phyloP scores from a whole-genome alignment of 2,888 invertebrate genomes.

The Hypercompe scribonia region DNA sequence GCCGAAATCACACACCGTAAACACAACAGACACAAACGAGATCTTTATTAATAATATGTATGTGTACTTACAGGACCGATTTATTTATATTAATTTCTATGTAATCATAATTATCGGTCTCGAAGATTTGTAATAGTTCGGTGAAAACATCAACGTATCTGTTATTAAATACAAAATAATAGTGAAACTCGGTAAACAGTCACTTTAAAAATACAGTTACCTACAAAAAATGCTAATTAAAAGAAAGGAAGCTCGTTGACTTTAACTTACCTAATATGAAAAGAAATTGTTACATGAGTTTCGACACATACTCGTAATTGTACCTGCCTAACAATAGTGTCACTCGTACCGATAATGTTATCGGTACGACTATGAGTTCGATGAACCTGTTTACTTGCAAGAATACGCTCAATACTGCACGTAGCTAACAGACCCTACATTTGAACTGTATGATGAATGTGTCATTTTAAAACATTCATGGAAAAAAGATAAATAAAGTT shows the following conservation, averaged over 20 bases:
- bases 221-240: background rate
- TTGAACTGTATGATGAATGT: slow-evolving; percentile 33
- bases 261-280: background rate
- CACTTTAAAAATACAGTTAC: background rate
- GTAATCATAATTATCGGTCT: background rate
- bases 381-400: slow-evolving; percentile 63
- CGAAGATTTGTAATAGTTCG: background rate
- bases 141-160: background rate
- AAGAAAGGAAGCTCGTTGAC: background rate
- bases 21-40: slow-evolving; percentile 58
- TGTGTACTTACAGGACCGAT: background rate
- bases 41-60: slow-evolving; percentile 1
- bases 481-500: slow-evolving; percentile 61
- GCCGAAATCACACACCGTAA: slow-evolving; percentile 77
- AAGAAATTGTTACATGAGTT: slow-evolving; percentile 10
- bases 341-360: slow-evolving; percentile 57
- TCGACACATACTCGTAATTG: slow-evolving; percentile 10
- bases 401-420: slow-evolving; percentile 54
- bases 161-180: background rate
- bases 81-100: background rate
- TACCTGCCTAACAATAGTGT: slow-evolving; percentile 23
- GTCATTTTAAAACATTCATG: slow-evolving; percentile 50
- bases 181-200: background rate
- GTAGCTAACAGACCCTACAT: slow-evolving; percentile 29
- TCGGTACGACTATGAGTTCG: slow-evolving; percentile 58